Conservation (phyloP, 2,888 invertebrate genomes). For the Eupeodes luniger region DNA sequence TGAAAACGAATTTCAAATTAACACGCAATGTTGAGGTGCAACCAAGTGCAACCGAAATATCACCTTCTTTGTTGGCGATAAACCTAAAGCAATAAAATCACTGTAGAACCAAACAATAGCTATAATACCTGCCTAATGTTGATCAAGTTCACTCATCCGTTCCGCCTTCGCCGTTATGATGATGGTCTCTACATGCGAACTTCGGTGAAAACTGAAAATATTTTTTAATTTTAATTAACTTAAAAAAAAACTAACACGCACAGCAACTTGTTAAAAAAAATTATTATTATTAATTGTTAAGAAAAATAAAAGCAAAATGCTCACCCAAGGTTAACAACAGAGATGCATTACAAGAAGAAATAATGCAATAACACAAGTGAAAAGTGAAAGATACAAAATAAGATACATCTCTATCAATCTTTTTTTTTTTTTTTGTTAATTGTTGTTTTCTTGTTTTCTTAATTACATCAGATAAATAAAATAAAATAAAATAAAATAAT, state of each 20-base stretch:
- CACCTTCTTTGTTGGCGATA: slow-evolving; percentile 20
- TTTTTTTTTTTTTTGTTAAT: slow-evolving; percentile 1
- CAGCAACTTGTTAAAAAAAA: neutral
- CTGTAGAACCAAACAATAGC: slow-evolving; percentile 22
- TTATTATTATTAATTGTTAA: slow-evolving; percentile 9
- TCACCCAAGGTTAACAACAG: slow-evolving; percentile 26
- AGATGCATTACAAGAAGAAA: slow-evolving; percentile 12
- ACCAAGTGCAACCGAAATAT: slow-evolving; percentile 54
- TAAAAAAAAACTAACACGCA: slow-evolving; percentile 8
- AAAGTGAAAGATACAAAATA: slow-evolving; percentile 63
- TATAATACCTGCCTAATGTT: neutral
- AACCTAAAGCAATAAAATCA: slow-evolving; percentile 10
- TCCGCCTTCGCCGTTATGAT: neutral
- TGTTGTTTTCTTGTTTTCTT: neutral
- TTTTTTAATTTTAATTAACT: slow-evolving; percentile 18
- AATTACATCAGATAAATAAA: slow-evolving; percentile 31
- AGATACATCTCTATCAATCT: slow-evolving; percentile 15
- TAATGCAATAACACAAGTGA: slow-evolving; percentile 38
- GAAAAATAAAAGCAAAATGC: slow-evolving; percentile 29
- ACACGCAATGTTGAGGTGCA: slow-evolving; percentile 32
- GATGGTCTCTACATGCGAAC: slow-evolving; percentile 39
- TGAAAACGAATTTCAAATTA: slow-evolving; percentile 22
- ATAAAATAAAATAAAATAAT: slow-evolving; percentile 31
- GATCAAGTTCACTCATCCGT: slow-evolving; percentile 48
- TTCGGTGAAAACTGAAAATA: slow-evolving; percentile 22